These are phyloP conservation scores for Plusia festucae DNA, from an alignment of 2,888 invertebrate species.

Conservation along the genomic window DNA sequence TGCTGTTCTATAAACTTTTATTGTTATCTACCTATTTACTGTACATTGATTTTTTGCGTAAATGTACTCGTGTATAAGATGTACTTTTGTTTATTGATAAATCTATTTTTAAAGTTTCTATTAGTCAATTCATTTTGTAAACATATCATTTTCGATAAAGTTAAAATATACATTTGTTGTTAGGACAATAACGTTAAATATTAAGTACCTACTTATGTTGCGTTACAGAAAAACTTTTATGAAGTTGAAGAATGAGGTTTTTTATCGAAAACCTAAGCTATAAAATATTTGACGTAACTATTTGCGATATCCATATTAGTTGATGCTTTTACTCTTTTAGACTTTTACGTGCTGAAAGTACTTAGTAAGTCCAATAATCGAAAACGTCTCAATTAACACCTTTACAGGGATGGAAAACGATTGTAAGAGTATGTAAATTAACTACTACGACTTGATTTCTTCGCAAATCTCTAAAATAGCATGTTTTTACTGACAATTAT, in stretches of 20 bases:
- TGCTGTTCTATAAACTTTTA: neutral
- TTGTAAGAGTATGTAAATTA: too few relatives aligned
- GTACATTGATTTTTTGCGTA: neutral
- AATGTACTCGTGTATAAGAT: neutral
- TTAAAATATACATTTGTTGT: slow-evolving; percentile 19
- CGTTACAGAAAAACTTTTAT: too few relatives aligned
- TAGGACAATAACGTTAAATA: neutral
- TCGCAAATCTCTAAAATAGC: slow-evolving; percentile 13
- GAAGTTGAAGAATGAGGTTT: neutral
- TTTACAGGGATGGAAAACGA: too few relatives aligned
- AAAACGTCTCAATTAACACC: neutral
- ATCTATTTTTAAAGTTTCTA: neutral
- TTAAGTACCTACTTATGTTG: neutral
- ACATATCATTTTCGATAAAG: slow-evolving; percentile 50
- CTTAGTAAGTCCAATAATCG: neutral
- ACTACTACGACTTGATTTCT: neutral
- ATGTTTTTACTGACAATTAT: slow-evolving; percentile 19
- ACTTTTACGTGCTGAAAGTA: neutral
- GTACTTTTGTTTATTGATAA: neutral
- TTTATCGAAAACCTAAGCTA: neutral
- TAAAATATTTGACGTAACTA: neutral
- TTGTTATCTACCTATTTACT: too few relatives aligned
- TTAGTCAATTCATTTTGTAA: slow-evolving; percentile 55
- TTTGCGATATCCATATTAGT: neutral
- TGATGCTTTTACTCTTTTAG: neutral